Evolutionary conservation across 2,888 invertebrate genomes (phyloP).

Genomic region (Acrocyrtus sp.): DNA sequence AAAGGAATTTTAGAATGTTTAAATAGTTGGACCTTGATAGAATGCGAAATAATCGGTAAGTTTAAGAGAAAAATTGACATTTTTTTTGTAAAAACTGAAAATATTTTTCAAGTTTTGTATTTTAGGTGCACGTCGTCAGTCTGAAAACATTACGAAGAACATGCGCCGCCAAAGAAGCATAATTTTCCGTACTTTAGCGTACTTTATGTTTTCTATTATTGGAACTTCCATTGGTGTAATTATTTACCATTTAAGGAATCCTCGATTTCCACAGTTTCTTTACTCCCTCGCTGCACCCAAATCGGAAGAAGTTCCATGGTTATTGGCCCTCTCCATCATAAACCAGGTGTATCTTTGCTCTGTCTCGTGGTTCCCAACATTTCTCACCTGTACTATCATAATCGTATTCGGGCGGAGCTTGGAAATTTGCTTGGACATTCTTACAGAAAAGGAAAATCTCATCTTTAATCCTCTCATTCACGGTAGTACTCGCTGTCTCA

Average conservation of each 20-base stretch:
- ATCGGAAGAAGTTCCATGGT: too few species aligned
- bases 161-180: not conserved
- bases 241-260: not conserved
- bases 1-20: not conserved
- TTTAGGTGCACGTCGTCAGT: not conserved
- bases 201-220: not conserved
- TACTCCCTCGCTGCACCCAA: too few species aligned
- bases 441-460: not conserved
- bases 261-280: slow-evolving; percentile 11
- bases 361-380: not conserved
- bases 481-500: not conserved
- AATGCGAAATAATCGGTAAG: not conserved
- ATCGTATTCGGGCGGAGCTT: not conserved
- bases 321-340: too few species aligned
- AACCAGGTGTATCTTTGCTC: too few species aligned
- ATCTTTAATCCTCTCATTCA: not conserved
- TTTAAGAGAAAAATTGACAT: too few species aligned
- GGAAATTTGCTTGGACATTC: not conserved
- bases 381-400: not conserved
- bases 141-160: not conserved
- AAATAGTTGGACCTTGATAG: slow-evolving; percentile 1
- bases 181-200: not conserved
- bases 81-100: not conserved
- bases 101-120: not conserved
- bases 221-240: not conserved